Conservation (phyloP, 1,140 invertebrate genomes). For the Eubasilissa regina region DNA sequence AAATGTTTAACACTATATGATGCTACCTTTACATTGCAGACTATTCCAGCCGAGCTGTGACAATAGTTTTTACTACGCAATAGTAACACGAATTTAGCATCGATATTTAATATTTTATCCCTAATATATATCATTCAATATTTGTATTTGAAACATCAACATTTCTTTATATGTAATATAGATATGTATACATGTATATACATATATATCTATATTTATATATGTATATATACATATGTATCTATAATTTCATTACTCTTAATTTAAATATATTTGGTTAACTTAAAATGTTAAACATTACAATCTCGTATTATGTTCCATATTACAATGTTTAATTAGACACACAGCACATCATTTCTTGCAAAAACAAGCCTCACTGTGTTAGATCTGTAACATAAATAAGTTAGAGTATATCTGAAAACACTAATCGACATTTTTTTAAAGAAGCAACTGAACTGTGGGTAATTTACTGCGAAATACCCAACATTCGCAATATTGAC, state of each 20-base stretch:
- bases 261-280: conserved; percentile 46
- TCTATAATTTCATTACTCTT: conserved; percentile 42
- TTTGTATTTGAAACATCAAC: conserved; percentile 54
- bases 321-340: conserved; percentile 44
- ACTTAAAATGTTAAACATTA: conserved; percentile 48
- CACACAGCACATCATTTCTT: conserved; percentile 43
- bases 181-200: not conserved
- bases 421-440: conserved; percentile 42
- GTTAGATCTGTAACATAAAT: conserved; percentile 39
- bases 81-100: conserved; percentile 42
- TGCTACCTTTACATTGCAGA: conserved; percentile 32
- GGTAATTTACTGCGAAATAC: conserved; percentile 18
- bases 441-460: not conserved
- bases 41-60: conserved; percentile 33
- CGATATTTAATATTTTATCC: conserved; percentile 33
- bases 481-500: conserved; percentile 3
- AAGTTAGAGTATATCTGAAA: conserved; percentile 17
- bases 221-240: conserved; percentile 39
- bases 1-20: conserved; percentile 15
- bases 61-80: conserved; percentile 44
- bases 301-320: conserved; percentile 46
- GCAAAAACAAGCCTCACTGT: conserved; percentile 48
- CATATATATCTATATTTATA: conserved; percentile 16
- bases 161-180: conserved; percentile 44
- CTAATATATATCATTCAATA: conserved; percentile 51